These are phyloP conservation scores for Oryctes rhinoceros DNA, from an alignment of 1,140 invertebrate species.

Conservation along the genomic window DNA sequence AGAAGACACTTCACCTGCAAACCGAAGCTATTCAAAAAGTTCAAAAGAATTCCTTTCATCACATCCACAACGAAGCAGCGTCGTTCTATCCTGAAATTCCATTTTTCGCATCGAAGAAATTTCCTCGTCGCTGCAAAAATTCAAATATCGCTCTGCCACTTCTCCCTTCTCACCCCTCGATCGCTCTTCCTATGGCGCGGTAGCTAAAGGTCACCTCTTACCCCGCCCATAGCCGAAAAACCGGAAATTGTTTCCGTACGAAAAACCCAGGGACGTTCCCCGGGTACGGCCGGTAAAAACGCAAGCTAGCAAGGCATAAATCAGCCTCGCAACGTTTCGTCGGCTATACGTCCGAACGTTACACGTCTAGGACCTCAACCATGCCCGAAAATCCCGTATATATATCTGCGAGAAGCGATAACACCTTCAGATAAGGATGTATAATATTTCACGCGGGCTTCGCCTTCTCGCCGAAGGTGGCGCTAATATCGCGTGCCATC, in stretches of 20 bases:
- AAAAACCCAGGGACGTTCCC: conserved; percentile 3
- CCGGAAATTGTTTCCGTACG: conserved; percentile 17
- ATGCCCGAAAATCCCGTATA: neutral
- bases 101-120: neutral
- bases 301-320: conserved; percentile 10
- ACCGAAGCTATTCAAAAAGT: neutral
- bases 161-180: neutral
- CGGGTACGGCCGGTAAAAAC: neutral
- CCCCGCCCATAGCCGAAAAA: neutral
- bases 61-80: neutral
- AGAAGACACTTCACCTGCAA: neutral
- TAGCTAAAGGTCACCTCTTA: no score
- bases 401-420: neutral
- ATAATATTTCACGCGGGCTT: conserved; percentile 13
- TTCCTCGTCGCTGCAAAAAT: conserved; percentile 1
- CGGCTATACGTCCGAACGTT: neutral
- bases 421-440: conserved; percentile 12
- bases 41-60: neutral
- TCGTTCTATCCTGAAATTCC: neutral
- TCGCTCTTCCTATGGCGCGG: neutral
- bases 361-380: no score
- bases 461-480: neutral
- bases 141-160: neutral
- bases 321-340: neutral
- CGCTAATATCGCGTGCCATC: conserved; percentile 5